Evolutionary conservation across 2,113 vertebrate species (phyloP).

Genomic region (Callaeas wilsoni): DNA sequence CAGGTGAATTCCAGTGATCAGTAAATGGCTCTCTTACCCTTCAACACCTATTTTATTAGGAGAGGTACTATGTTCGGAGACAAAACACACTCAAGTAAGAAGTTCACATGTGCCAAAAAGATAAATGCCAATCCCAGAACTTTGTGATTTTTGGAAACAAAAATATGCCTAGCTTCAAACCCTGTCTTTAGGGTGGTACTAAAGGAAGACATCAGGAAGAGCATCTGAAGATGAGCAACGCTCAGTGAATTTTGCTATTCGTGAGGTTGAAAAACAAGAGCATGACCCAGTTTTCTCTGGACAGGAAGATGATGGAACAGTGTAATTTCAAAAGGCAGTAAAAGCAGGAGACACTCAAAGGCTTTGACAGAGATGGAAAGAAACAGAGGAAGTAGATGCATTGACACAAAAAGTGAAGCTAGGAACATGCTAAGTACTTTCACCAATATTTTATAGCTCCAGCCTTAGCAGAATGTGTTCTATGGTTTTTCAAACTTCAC

Average conservation of each 20-base stretch:
- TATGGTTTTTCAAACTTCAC: not conserved
- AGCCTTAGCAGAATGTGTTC: not conserved
- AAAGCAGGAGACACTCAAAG: not conserved
- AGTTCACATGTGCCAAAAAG: not conserved
- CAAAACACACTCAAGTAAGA: not conserved
- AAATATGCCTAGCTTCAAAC: not conserved
- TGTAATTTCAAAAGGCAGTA: not conserved
- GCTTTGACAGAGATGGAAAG: not conserved
- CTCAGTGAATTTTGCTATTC: not conserved
- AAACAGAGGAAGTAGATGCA: not conserved
- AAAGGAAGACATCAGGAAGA: not conserved
- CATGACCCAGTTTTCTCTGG: not conserved
- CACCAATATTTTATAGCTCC: not conserved
- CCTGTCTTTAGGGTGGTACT: not conserved
- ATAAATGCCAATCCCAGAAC: not conserved
- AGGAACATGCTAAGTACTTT: not conserved
- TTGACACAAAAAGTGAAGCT: not conserved
- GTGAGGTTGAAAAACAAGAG: not conserved
- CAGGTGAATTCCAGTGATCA: not conserved
- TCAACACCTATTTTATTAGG: not conserved
- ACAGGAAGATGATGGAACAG: not conserved
- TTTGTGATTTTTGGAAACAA: not conserved
- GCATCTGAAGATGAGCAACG: not conserved
- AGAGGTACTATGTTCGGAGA: not conserved
- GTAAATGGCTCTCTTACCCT: not conserved